Evolutionary conservation across 2,113 vertebrate species (phyloP), one percentile per base, ranked within the genome.

Genomic region (Chionomys nivalis): DNA sequence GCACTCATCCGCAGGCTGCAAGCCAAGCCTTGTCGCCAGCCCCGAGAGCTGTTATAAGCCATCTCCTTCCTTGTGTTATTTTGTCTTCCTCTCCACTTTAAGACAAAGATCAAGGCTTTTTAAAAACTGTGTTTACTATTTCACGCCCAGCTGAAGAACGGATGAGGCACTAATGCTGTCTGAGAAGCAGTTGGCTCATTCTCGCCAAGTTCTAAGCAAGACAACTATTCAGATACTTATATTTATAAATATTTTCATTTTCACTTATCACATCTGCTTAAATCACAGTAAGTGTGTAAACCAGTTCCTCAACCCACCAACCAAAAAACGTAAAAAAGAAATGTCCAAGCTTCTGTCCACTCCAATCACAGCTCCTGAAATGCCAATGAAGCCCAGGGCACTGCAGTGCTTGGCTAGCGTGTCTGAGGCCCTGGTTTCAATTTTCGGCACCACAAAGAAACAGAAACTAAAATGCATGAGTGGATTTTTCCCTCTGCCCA

Each of bases 231-330:
- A 95, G 68, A 93, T 89, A 91, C 24, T 79, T 88, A 28, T 90
- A 95, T 95, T 76, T 63, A 92, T 78, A 96, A 95, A 95, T 70
- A 93, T 39, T 72, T 72, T 66, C 63, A 58, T 89, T 49, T 95
- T 92, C 85, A 95, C 55, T 61, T 73, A 89, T 93, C 88, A 90
- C 55, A 92, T 95, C 93, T 96, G 61, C 28, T 92, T 95, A 92
- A 83, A 88, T 96, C 90, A 97, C 92, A 96, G 85, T 90, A 91
- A 94, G 17, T 28, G 42, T 95, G 7, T 96, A 95, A 95, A 93
- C 42, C 39, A 90, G 47, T 65, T 89, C 87, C 55, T 94, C 52
- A 73, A 82, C 5, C 36, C 52, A 78, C n/a, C 68, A 68, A 63
- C 68, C 33, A 23, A 87, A 68, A 52, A n/a, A 58, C 9, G 3